Evolutionary conservation across 2,113 vertebrate species (phyloP).

Genomic region (Bucco capensis): DNA sequence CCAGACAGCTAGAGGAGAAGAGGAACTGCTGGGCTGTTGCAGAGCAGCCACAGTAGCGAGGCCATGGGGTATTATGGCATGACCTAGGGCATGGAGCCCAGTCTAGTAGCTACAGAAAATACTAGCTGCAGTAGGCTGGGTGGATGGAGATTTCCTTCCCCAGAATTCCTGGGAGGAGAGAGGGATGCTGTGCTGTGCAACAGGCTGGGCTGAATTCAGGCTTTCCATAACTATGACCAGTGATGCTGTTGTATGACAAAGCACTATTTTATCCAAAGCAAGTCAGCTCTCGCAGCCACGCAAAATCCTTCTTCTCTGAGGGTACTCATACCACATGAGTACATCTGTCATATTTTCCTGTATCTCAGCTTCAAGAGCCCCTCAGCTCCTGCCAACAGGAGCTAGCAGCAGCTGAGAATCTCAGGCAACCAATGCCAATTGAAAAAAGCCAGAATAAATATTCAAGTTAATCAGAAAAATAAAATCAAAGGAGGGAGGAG

Average conservation of each 20-base stretch:
- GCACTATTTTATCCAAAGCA: neutral
- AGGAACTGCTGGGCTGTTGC: accelerated
- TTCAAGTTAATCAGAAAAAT: neutral
- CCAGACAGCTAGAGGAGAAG: neutral
- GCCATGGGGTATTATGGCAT: neutral
- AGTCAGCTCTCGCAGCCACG: neutral
- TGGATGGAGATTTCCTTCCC: neutral
- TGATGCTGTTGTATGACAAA: neutral
- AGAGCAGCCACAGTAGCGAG: neutral
- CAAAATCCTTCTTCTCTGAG: neutral
- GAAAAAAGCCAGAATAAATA: neutral
- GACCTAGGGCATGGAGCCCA: neutral
- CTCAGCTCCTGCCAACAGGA: neutral
- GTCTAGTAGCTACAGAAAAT: neutral
- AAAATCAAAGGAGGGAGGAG: neutral
- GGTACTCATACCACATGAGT: neutral
- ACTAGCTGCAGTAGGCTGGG: accelerated
- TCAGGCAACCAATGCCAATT: neutral
- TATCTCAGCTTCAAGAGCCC: neutral
- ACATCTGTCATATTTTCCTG: neutral
- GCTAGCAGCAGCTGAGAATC: neutral
- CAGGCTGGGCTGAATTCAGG: neutral
- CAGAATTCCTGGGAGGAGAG: neutral
- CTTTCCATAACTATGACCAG: neutral
- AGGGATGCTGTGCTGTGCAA: neutral